Conservation (phyloP, 1,140 invertebrate genomes). For the Rhagoletis pomonella region DNA sequence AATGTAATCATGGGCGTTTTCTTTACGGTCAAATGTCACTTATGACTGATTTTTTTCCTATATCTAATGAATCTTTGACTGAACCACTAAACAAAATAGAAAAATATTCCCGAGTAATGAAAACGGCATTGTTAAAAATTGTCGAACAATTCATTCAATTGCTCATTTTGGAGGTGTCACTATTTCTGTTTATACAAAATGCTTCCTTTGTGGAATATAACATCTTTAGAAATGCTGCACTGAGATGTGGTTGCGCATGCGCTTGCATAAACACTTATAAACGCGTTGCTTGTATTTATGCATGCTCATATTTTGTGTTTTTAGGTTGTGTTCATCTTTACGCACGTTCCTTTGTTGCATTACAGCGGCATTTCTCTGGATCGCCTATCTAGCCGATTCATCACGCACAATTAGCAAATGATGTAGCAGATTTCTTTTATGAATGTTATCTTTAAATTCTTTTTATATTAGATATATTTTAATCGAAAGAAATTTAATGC, state of each 20-base stretch:
- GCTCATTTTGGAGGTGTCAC: neutral
- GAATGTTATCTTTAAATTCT: conserved; percentile 8
- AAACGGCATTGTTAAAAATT: neutral
- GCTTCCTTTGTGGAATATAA: conserved; percentile 71
- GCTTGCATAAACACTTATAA: neutral
- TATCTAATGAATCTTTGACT: neutral
- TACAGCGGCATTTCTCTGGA: neutral
- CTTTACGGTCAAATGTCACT: conserved; percentile 21
- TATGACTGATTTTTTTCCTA: neutral
- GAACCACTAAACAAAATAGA: neutral
- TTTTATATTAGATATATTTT: neutral
- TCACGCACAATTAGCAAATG: conserved; percentile 55
- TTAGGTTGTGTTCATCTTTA: neutral
- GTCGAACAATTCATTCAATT: conserved; percentile 27
- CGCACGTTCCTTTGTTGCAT: neutral
- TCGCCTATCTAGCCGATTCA: conserved; percentile 24
- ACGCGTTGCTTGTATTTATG: neutral
- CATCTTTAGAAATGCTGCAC: conserved; percentile 45
- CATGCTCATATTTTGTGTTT: neutral
- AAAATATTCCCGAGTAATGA: neutral
- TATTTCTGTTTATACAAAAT: conserved; percentile 59
- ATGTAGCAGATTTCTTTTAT: conserved; percentile 47
- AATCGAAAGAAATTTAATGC: conserved; percentile 3
- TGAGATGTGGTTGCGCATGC: conserved; percentile 20
- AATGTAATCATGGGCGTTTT: neutral